Evolutionary conservation across 2,113 vertebrate genomes (phyloP).

Genomic region (Sporophila hypoxantha): DNA sequence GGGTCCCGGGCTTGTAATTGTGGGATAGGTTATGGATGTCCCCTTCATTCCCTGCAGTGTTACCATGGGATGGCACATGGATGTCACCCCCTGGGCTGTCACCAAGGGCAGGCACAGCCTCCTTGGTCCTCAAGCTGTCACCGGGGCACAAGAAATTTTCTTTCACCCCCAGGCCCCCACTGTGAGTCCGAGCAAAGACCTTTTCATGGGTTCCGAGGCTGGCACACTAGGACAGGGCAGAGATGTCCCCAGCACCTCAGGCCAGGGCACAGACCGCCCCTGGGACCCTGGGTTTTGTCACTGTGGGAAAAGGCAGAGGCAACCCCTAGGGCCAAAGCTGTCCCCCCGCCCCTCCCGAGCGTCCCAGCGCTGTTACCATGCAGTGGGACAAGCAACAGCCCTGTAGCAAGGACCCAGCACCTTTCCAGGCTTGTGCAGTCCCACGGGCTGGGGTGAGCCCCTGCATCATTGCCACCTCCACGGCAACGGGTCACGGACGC

Average conservation of each 20-base stretch:
- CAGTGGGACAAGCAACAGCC: rapidly evolving
- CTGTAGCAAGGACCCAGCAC: rapidly evolving
- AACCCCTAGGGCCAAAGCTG: neutral
- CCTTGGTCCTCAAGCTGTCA: neutral
- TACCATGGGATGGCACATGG: rapidly evolving
- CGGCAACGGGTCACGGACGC: neutral
- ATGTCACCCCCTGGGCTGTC: neutral
- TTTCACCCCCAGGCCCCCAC: rapidly evolving
- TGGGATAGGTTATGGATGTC: neutral
- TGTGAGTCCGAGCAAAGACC: neutral
- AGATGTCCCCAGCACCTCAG: rapidly evolving
- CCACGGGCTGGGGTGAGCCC: neutral
- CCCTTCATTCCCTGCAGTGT: rapidly evolving
- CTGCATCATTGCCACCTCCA: neutral
- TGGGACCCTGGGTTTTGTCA: neutral
- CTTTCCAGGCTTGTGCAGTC: neutral
- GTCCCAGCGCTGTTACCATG: neutral
- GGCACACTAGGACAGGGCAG: too few relatives aligned
- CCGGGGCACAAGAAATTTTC: rapidly evolving
- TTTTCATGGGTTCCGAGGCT: rapidly evolving
- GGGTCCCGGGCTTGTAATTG: neutral
- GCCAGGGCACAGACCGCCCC: too few relatives aligned
- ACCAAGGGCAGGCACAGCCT: neutral
- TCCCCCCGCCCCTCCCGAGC: rapidly evolving
- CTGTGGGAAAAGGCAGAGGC: rapidly evolving